Base-by-base conservation (phyloP, 2,888 invertebrate genomes). In the Gymnoscelis rufifasciata region DNA sequence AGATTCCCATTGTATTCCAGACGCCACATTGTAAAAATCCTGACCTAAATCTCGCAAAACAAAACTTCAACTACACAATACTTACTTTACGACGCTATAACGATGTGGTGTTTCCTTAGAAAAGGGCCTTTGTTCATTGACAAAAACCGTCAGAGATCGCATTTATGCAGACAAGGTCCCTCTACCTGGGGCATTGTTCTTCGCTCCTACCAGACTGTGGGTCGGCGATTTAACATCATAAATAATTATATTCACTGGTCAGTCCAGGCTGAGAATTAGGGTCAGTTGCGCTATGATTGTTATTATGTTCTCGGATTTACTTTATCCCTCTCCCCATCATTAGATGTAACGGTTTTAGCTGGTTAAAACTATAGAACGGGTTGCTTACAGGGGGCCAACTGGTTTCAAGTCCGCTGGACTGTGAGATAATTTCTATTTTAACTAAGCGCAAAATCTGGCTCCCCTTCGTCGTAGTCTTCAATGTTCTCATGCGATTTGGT, bases 311-410 rank as follows among this genome's bases (percentile, higher is more conserved):
- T 69, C 62, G 72, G 76, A 78, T 80, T 83, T 78, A 77, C 51
- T 73, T 81, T 79, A 79, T 74, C 78, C 78, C 78, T 75, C 83
- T 80, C 84, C 87, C 86, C 78, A 80, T 88, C 87, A 88, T 88
- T 87, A 88, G 84, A 78, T 80, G 83, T 87, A 88, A 88, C 88
- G 87, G 88, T 86, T 87, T 81, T 82, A 76, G 80, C 80, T 80
- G 82, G 78, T 84, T 88, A 87, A 88, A 87, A 88, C 88, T 84
- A 84, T 82, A 65, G 81, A 88, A 87, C 88, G 74, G 77, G 88
- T 88, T 88, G 72, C 66, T 51, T 58, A 72, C 74, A 74, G 79
- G 86, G 87, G 78, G 66, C 68, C 62, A 68, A 83, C 84, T 78
- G 81, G 83, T 83, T 83, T 77, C 66, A 72, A 59, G 60, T 71